Base-by-base conservation (phyloP, 2,888 invertebrate genomes). In the Frankliniella intonsa region DNA sequence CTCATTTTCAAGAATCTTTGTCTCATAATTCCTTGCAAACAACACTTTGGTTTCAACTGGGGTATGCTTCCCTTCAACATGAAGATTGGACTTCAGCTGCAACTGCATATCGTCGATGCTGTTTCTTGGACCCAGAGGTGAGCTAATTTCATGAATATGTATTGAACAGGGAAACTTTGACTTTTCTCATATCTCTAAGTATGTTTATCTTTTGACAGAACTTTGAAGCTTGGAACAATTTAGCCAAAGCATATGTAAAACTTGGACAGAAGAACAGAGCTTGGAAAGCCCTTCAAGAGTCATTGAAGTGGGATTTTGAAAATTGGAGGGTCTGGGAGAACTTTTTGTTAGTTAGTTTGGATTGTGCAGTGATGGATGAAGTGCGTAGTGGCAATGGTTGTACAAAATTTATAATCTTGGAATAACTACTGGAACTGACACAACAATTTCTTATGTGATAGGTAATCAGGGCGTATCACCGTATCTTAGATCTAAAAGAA, bases 321-420 rank as follows among this genome's bases (percentile, higher is more conserved):
- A 96, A 96, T 87, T 98, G 98, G 97, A 93, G 94, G 90, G 91
- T 94, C 50, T 99, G 99, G 99, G 98, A 98, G 87, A 99, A 99
- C 89, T 93, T 95, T 82, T 91, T 99, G 88, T 89, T 95, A 50
- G 94, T 97, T 50, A 95, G 95, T 85, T 92, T 94, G 84, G 97
- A 98, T 87, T 93, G 95, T 19, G 94, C 93, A 0, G 93, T 95
- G 86, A 95, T 96, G 87, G 92, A 93, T 82, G 96, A 97, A 87
- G 94, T 89, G 84, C 17, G 25, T 81, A 49, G 14, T 50, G 25
- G 14, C 9, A 14, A 25, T 27, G 19, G 50, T 0, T 19, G 22
- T 17, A 69, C 11, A 81, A 69, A n/a, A n/a, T 38, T 38, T 38
- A 5, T 38, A 12, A 81, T 51, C 55, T 22, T 38, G 17, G 10